phyloP scores from a whole-genome alignment of 2,113 vertebrate species.

The Eclectus roratus region DNA sequence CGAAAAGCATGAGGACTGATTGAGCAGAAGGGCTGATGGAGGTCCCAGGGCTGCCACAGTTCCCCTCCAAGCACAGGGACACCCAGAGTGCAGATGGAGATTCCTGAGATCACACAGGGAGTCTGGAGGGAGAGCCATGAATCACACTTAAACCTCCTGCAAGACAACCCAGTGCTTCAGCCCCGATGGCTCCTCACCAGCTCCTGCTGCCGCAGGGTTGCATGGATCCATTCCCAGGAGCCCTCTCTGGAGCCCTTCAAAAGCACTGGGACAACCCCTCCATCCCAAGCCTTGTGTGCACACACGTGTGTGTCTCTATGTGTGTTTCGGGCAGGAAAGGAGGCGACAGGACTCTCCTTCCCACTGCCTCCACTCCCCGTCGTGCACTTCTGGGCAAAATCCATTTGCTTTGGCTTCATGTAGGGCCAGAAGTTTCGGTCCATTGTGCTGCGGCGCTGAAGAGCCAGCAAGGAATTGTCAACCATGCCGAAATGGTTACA shows the following conservation, averaged over 20 bases:
- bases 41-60: background rate
- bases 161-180: background rate
- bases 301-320: background rate
- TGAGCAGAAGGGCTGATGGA: fast-evolving
- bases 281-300: background rate
- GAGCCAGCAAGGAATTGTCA: constrained; percentile 35
- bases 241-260: background rate
- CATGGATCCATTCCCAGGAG: background rate
- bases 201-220: fast-evolving
- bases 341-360: constrained; percentile 21
- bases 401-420: constrained; percentile 57
- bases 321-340: background rate
- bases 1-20: fast-evolving
- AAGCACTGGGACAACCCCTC: background rate
- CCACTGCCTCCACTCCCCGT: constrained; percentile 40
- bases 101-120: background rate
- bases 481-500: constrained; percentile 58
- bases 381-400: constrained; percentile 64
- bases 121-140: background rate
- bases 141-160: background rate
- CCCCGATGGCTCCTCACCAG: background rate
- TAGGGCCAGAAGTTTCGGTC: constrained; percentile 50
- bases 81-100: background rate
- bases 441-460: constrained; percentile 48
- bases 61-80: background rate